phyloP scores from a whole-genome alignment of 2,113 vertebrate genomes.

The Bambusicola thoracicus region DNA sequence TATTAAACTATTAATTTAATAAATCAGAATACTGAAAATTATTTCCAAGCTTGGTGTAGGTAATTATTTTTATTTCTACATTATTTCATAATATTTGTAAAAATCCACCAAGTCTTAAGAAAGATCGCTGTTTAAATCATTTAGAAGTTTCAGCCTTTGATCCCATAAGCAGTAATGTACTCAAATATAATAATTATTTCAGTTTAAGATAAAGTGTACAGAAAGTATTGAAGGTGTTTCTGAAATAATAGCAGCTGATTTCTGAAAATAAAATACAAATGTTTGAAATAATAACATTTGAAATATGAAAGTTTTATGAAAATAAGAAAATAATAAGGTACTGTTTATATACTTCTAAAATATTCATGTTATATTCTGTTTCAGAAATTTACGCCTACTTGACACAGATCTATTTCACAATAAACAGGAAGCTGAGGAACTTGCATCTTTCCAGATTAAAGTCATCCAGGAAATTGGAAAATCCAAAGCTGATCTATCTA shows the following conservation, averaged over 20 bases:
- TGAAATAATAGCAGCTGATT: background rate
- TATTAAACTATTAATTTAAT: background rate
- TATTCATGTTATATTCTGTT: slow-evolving; percentile 21
- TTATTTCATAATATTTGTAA: background rate
- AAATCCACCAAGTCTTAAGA: background rate
- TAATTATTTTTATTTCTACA: background rate
- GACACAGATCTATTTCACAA: slow-evolving; percentile 82
- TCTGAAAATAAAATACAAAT: background rate
- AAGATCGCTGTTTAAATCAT: background rate
- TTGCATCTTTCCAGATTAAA: slow-evolving; percentile 81
- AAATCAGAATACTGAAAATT: background rate
- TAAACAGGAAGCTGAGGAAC: slow-evolving; percentile 82
- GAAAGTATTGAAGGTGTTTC: background rate
- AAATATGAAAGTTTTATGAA: background rate
- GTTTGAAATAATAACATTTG: background rate
- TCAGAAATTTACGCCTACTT: slow-evolving; percentile 85
- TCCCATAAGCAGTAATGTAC: background rate
- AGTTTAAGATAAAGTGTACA: background rate
- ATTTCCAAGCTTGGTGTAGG: background rate
- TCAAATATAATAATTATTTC: background rate
- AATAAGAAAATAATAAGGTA: background rate
- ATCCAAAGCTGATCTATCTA: slow-evolving; percentile 79
- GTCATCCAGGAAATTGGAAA: slow-evolving; percentile 80
- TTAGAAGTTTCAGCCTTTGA: background rate
- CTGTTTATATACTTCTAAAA: background rate